These are phyloP conservation scores for Drosophila barbarae DNA, from an alignment of 2,888 invertebrate genomes.

Conservation along the genomic window DNA sequence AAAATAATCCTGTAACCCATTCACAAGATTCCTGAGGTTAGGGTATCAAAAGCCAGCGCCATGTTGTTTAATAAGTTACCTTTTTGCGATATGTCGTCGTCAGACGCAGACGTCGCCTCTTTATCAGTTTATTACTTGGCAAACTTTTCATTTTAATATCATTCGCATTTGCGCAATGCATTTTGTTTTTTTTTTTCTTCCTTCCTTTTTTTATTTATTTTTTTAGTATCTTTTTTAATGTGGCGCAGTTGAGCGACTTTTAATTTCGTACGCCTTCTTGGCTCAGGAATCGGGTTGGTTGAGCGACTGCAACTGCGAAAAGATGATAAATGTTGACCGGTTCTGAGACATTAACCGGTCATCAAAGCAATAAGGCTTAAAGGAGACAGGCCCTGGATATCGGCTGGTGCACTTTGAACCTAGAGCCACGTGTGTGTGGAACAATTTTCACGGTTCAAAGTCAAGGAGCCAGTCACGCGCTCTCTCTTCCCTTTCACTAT, in stretches of 20 bases:
- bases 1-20: not conserved
- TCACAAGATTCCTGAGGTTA: not conserved
- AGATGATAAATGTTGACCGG: constrained; percentile 69
- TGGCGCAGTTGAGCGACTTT: constrained; percentile 70
- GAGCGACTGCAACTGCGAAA: constrained; percentile 39
- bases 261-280: constrained; percentile 77
- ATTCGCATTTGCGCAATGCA: constrained; percentile 68
- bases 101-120: constrained; percentile 72
- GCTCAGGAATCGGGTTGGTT: constrained; percentile 65
- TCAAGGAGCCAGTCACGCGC: constrained; percentile 34
- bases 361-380: constrained; percentile 4
- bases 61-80: constrained; percentile 73
- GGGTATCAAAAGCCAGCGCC: constrained; percentile 59
- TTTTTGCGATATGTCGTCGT: constrained; percentile 71
- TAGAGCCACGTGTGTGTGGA: constrained; percentile 12
- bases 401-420: constrained; percentile 33
- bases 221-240: constrained; percentile 29
- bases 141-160: constrained; percentile 75
- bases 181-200: constrained; percentile 27
- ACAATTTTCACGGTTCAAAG: constrained; percentile 38
- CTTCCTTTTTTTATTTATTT: constrained; percentile 11
- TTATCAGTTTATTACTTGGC: constrained; percentile 75
- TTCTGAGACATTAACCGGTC: constrained; percentile 38
- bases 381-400: constrained; percentile 9
- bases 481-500: not conserved